Evolutionary conservation across 2,888 invertebrate genomes (phyloP), one percentile per base, ranked within the genome.

Genomic region (Clistopyga incitator): DNA sequence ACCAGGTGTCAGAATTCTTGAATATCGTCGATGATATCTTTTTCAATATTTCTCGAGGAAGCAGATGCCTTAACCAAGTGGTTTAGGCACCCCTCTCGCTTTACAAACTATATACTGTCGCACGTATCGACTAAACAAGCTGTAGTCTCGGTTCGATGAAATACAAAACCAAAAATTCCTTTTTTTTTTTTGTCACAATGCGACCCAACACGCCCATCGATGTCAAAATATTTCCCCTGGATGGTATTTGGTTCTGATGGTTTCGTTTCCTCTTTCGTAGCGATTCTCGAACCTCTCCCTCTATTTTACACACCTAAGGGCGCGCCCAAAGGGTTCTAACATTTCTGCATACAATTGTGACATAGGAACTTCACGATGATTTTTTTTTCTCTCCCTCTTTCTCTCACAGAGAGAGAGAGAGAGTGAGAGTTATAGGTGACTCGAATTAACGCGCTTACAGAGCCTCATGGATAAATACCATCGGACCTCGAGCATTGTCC

Each of bases 191-290:
- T 59, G 25, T 34, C 54, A 76, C 59, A 65, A 45, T 25, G 20
- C 67, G 20, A 34, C 18, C 86, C 85, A 86, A 87, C 90, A 90
- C 92, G 91, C 92, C 92, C 88, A 90, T 87, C 84, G 84, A 86
- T 92, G 92, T 93, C 93, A 92, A 91, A 93, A 93, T 92, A 93
- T 93, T 92, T 92, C 89, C 87, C 74, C 83, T 84, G 81, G 84
- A 72, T 81, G 82, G 84, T n/a, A n/a, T 29, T 29, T 80, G 80
- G 83, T 68, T 61, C 34, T 18, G 15, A 15, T 10, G n/a, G 38
- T 1, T 61, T 64, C 38, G 8, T 47, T 67, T 67, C 47, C 47
- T 25, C 25, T 47, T 64, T 64, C 61, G 18, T 61, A 34, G 45
- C 23, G n/a, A 52, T 71, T 72, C n/a, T n/a, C 8, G 18, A 34